phyloP scores from a whole-genome alignment of 1,140 invertebrate species.

The Bombus confusus region DNA sequence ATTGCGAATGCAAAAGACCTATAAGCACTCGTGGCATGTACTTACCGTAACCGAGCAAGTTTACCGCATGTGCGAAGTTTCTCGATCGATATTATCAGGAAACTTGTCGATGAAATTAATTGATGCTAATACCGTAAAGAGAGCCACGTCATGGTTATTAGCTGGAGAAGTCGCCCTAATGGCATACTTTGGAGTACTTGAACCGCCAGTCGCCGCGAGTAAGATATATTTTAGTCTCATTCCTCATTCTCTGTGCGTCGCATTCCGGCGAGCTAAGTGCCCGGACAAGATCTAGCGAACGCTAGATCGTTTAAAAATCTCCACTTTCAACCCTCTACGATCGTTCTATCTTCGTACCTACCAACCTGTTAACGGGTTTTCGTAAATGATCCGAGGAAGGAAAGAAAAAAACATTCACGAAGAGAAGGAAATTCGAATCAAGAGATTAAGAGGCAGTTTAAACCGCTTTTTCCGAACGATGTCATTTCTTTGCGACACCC shows the following conservation, averaged over 20 bases:
- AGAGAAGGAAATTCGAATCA: background rate
- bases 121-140: constrained; percentile 59
- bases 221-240: constrained; percentile 35
- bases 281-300: background rate
- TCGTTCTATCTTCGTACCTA: too few relatives aligned
- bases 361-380: background rate
- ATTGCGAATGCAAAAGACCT: constrained; percentile 32
- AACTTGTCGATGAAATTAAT: constrained; percentile 64
- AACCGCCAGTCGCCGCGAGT: background rate
- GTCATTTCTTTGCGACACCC: background rate
- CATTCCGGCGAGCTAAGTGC: constrained; percentile 6
- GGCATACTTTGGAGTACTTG: constrained; percentile 46
- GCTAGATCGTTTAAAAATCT: background rate
- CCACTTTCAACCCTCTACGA: too few relatives aligned
- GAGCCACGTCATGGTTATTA: constrained; percentile 62
- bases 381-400: background rate
- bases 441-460: background rate
- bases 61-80: constrained; percentile 48
- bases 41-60: constrained; percentile 42
- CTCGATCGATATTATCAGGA: constrained; percentile 51
- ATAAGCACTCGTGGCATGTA: constrained; percentile 47
- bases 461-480: background rate
- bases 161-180: constrained; percentile 58
- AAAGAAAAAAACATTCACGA: too few relatives aligned
- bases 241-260: constrained; percentile 5